Percentiles rank a stretch among this genome's conserved stretches.
phyloP scores from a whole-genome alignment of 2,797 vertebrate genomes.

The Characodon lateralis region DNA sequence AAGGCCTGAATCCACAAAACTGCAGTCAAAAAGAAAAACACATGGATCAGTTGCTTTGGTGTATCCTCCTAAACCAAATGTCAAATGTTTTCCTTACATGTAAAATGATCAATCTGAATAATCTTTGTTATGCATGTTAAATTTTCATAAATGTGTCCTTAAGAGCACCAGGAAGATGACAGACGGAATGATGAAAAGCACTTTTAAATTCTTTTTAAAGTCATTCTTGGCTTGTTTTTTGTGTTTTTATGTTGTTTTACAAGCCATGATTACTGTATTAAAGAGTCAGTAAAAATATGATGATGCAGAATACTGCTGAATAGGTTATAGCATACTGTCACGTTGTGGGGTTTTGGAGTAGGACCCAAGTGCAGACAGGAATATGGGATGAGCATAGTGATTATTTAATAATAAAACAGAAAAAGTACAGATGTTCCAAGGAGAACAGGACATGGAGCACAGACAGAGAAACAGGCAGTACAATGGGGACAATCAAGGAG shows the following conservation, averaged over 20 bases:
- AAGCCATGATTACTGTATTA: not conserved
- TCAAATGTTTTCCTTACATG: not conserved
- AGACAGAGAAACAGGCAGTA: too few species aligned
- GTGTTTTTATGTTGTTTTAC: not conserved
- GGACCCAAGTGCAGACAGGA: too few species aligned
- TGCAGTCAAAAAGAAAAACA: constrained; percentile 57
- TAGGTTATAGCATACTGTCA: not conserved
- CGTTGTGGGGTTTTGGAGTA: too few species aligned
- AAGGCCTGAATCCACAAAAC: constrained; percentile 59
- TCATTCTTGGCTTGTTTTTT: not conserved
- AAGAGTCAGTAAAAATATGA: not conserved
- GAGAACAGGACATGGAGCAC: too few species aligned
- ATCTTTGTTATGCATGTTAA: not conserved
- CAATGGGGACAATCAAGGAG: too few species aligned
- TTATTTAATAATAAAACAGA: too few species aligned
- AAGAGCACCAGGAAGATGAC: not conserved
- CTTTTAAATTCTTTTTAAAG: not conserved
- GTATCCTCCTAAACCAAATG: constrained; percentile 13
- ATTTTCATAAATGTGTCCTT: constrained; percentile 25
- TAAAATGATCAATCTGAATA: constrained; percentile 10
- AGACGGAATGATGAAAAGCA: not conserved
- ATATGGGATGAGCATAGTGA: too few species aligned
- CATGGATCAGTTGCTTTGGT: constrained; percentile 37
- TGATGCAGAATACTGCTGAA: not conserved
- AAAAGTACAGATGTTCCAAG: too few species aligned